Base-by-base conservation (phyloP, 64 coral and sea anemone genomes). In the Acropora yongei region DNA sequence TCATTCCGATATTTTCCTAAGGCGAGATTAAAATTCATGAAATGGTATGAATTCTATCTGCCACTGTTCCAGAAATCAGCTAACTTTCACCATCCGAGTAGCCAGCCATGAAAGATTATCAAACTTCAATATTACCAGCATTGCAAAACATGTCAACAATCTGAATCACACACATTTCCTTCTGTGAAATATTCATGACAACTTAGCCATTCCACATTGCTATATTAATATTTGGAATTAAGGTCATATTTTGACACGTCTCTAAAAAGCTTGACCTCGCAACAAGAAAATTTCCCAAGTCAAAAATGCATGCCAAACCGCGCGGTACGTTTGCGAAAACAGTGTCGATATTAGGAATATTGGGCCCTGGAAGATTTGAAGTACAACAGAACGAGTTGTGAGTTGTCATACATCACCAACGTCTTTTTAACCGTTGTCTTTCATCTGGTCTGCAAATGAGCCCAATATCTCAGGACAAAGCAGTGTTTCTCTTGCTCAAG, bases 81-180 rank as follows among this genome's bases (percentile, higher is more conserved):
- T 8, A 11, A 44, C 9, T 76, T 1, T 76, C 13, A 30, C 30
- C 30, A 30, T 30, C 30, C 30, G 30, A 30, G 30, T 30, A 30
- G 30, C 30, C 30, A 30, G 30, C 30, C 30, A 30, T 30, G 30
- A 30, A 30, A 30, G 30, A 30, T 30, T 30, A 30, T 30, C 30
- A 30, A 44, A 67, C 46, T 46, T 67, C 60, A 67, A 8, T 12
- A 67, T 44, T 43, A 67, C 11, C 11, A 67, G 58, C 12, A 47
- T 72, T 39, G 68, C 16, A 3, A 12, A 47, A 71, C 72, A 47
- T 40, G 16, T 67, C 9, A 69, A 47, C 72, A 71, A 71, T 72
- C 65, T 49, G 49, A 44, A 85, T 47, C 17, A 71, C 8, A 85
- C 42, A 41, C 44, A 69, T 85, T 85, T 85, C 82, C 82, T 30